Conservation (phyloP, 2,797 vertebrate genomes). For the Pangasius krempfi region DNA sequence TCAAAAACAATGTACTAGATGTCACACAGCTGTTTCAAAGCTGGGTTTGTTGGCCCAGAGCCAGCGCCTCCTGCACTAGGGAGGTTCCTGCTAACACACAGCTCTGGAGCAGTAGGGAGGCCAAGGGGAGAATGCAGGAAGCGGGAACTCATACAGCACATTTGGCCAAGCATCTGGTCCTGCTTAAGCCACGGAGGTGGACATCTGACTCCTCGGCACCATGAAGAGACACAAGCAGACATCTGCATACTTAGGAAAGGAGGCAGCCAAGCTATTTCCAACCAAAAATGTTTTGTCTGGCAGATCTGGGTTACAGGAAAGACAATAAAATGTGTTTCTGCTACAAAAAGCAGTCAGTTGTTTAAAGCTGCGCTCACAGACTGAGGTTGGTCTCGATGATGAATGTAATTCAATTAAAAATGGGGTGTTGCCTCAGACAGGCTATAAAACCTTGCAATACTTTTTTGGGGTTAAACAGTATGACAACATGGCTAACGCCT, state of each 20-base stretch:
- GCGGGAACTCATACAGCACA: conserved; percentile 67
- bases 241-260: conserved; percentile 55
- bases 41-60: conserved; percentile 45
- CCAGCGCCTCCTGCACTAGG: conserved; percentile 56
- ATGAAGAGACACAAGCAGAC: conserved; percentile 58
- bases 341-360: not conserved
- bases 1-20: conserved; percentile 54
- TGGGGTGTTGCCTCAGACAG: not conserved
- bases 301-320: conserved; percentile 32
- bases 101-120: conserved; percentile 58
- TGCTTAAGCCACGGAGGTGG: conserved; percentile 68
- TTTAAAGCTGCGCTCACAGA: not conserved
- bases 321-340: not conserved
- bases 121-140: conserved; percentile 61
- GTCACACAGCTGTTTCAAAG: conserved; percentile 54
- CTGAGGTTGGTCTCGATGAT: not conserved
- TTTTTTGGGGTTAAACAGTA: not conserved
- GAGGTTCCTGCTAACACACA: conserved; percentile 58
- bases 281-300: conserved; percentile 50
- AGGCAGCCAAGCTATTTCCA: conserved; percentile 48
- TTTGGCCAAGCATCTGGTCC: conserved; percentile 77
- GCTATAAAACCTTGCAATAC: not conserved
- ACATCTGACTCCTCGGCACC: conserved; percentile 56
- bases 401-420: conserved; percentile 15
- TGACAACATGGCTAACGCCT: not conserved